Evolutionary conservation across 2,888 invertebrate genomes (phyloP).

Genomic region (Cephus rjabovi): DNA sequence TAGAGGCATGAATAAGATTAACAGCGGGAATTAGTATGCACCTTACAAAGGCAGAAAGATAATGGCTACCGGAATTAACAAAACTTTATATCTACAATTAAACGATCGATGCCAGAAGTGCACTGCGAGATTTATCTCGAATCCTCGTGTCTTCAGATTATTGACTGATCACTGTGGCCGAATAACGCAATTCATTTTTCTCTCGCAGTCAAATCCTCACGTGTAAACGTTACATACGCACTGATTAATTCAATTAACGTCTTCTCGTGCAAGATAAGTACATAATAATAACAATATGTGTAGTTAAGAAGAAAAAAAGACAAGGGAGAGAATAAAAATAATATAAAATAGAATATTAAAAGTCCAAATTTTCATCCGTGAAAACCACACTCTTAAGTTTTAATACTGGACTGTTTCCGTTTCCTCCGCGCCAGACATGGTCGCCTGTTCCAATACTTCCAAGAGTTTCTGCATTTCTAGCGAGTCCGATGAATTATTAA

Average conservation of each 20-base stretch:
- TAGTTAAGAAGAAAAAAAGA: background rate
- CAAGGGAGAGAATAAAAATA: background rate
- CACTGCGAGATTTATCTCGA: background rate
- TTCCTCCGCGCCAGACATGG: conserved; percentile 56
- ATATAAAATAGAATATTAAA: background rate
- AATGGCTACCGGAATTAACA: background rate
- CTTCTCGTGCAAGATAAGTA: conserved; percentile 33
- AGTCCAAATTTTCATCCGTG: background rate
- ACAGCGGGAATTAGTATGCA: background rate
- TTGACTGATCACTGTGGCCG: background rate
- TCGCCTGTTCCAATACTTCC: conserved; percentile 60
- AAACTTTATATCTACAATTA: background rate
- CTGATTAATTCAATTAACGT: background rate
- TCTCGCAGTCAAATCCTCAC: background rate
- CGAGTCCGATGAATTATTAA: conserved; percentile 59
- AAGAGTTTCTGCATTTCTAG: conserved; percentile 61
- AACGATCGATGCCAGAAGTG: background rate
- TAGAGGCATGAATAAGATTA: background rate
- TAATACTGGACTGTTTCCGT: conserved; percentile 59
- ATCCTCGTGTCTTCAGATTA: background rate
- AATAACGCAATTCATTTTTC: conserved; percentile 5
- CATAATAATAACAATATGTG: conserved; percentile 31
- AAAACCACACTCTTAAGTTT: conserved; percentile 8
- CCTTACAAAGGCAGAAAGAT: background rate
- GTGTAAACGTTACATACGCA: background rate